A percentile compares a stretch with the other conserved stretches of the same genome.
phyloP scores from a whole-genome alignment of 2,888 invertebrate genomes.

The Amphimallon solstitiale region DNA sequence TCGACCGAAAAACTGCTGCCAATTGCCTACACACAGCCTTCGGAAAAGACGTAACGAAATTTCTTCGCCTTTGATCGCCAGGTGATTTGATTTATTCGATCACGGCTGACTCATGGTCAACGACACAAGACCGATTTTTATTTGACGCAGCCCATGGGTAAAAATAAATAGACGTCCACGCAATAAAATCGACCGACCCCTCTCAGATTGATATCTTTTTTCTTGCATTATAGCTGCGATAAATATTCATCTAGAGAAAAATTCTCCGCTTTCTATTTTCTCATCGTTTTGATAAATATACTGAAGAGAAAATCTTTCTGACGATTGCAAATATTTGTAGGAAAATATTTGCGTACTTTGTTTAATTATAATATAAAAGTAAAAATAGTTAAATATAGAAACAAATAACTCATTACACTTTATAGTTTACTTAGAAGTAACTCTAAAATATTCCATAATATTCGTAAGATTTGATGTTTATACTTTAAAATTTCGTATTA shows the following conservation, averaged over 20 bases:
- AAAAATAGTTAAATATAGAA: no score
- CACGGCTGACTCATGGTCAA: conserved; percentile 15
- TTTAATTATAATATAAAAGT: no score
- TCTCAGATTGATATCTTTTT: conserved; percentile 2
- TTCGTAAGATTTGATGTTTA: no score
- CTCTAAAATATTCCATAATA: no score
- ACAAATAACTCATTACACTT: no score
- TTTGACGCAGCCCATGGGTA: conserved; percentile 2
- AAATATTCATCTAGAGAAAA: neutral
- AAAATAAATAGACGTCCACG: conserved; percentile 14
- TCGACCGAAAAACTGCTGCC: conserved; percentile 58
- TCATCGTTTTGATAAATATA: no score
- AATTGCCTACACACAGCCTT: conserved; percentile 52
- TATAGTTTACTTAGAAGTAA: no score
- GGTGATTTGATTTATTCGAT: conserved; percentile 38
- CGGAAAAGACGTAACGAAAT: conserved; percentile 51
- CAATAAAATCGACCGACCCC: conserved; percentile 4
- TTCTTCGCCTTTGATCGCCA: conserved; percentile 42
- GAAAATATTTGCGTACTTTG: no score
- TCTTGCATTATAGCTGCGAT: neutral
- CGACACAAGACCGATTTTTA: conserved; percentile 11
- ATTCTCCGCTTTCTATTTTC: no score
- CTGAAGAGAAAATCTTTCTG: no score
- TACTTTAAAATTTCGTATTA: no score
- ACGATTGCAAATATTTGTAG: no score